Evolutionary conservation across 1,140 invertebrate genomes (phyloP).

Genomic region (Bombyx mandarina): DNA sequence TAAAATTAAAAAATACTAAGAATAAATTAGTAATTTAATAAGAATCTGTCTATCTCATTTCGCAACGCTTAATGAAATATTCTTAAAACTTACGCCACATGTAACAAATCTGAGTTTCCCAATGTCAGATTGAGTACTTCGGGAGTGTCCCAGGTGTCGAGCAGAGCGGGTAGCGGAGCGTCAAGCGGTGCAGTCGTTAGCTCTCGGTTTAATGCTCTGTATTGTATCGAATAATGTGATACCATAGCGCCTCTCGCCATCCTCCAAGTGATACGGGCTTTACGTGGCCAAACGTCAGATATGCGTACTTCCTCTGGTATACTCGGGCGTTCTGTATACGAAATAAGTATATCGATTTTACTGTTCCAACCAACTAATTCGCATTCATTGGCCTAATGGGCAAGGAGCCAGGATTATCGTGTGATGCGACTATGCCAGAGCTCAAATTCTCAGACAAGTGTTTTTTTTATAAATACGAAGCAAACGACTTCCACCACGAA

Average conservation of each 20-base stretch:
- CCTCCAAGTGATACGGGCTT: slow-evolving; percentile 55
- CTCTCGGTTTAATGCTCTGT: slow-evolving; percentile 40
- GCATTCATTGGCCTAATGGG: neutral
- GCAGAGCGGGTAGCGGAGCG: slow-evolving; percentile 46
- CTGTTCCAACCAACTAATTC: too few relatives aligned
- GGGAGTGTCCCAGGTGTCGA: slow-evolving; percentile 49
- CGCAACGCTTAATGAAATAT: too few relatives aligned
- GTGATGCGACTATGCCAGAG: too few relatives aligned
- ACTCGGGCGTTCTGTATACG: slow-evolving; percentile 41
- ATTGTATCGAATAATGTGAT: slow-evolving; percentile 56
- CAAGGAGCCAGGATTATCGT: too few relatives aligned
- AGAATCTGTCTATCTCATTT: too few relatives aligned
- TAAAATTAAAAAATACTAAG: too few relatives aligned
- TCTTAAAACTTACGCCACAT: slow-evolving; percentile 49
- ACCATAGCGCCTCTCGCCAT: slow-evolving; percentile 45
- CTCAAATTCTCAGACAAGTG: too few relatives aligned
- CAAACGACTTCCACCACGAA: too few relatives aligned
- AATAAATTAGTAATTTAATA: too few relatives aligned
- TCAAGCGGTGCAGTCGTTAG: slow-evolving; percentile 40
- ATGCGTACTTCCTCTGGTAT: slow-evolving; percentile 57
- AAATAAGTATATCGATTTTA: too few relatives aligned
- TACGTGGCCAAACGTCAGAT: slow-evolving; percentile 58
- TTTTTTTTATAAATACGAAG: too few relatives aligned
- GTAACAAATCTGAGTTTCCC: slow-evolving; percentile 52
- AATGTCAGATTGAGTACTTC: slow-evolving; percentile 56